phyloP scores from a whole-genome alignment of 2,888 invertebrate genomes.

The Camptogramma bilineatum region DNA sequence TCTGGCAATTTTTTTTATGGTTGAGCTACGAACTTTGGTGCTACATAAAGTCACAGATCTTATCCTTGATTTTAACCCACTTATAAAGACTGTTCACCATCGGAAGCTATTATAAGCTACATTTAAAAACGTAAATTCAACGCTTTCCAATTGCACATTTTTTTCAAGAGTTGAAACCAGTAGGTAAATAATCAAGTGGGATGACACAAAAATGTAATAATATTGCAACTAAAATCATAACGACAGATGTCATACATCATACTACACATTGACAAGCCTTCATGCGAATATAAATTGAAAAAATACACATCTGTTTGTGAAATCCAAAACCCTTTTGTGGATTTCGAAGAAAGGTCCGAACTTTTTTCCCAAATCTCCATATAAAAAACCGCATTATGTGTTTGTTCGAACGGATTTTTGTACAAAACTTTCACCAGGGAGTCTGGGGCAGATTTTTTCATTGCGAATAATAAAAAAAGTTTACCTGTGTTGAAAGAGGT shows the following conservation, averaged over 20 bases:
- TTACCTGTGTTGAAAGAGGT: conserved; percentile 64
- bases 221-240: conserved; percentile 35
- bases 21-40: not conserved
- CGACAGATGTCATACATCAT: conserved; percentile 42
- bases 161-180: too few relatives aligned
- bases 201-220: not conserved
- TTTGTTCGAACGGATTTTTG: conserved; percentile 66
- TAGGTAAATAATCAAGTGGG: not conserved
- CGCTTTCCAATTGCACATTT: too few relatives aligned
- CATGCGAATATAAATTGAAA: conserved; percentile 34
- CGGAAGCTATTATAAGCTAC: too few relatives aligned
- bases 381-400: conserved; percentile 70
- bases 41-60: too few relatives aligned
- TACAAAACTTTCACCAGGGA: conserved; percentile 76
- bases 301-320: conserved; percentile 72
- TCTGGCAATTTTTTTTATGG: not conserved
- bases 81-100: too few relatives aligned
- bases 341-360: conserved; percentile 67
- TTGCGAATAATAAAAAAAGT: conserved; percentile 41
- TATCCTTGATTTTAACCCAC: too few relatives aligned
- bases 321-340: conserved; percentile 81
- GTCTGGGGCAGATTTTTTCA: conserved; percentile 54
- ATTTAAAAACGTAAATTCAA: too few relatives aligned
- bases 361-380: conserved; percentile 61
- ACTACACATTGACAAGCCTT: conserved; percentile 26